A percentile compares a stretch with the other conserved stretches of the same genome.
Evolutionary conservation across 1,140 invertebrate genomes (phyloP).

Genomic region (Drosophila navojoa): DNA sequence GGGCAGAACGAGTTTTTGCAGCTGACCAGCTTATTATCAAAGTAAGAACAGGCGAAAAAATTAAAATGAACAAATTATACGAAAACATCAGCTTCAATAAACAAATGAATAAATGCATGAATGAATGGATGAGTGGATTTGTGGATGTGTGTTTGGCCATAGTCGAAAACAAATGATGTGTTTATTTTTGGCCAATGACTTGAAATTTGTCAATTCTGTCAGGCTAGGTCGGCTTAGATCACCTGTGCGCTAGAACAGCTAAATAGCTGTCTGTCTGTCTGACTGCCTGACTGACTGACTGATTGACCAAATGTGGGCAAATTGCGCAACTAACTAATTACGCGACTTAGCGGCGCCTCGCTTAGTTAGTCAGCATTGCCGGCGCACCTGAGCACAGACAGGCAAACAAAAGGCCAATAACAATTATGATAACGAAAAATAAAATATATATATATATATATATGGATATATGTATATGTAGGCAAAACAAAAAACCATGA

Average conservation of each 20-base stretch:
- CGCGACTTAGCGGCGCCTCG: constrained; percentile 49
- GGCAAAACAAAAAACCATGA: constrained; percentile 41
- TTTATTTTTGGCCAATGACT: constrained; percentile 52
- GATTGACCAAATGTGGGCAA: constrained; percentile 48
- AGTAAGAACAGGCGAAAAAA: not conserved
- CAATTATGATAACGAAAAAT: constrained; percentile 42
- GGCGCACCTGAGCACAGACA: not conserved
- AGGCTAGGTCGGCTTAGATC: constrained; percentile 57
- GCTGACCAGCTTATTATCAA: constrained; percentile 22
- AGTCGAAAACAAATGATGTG: constrained; percentile 22
- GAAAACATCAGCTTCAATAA: constrained; percentile 30
- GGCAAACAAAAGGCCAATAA: constrained; percentile 30
- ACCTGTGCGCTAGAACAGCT: constrained; percentile 18
- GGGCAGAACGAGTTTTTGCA: constrained; percentile 32
- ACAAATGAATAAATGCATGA: constrained; percentile 18
- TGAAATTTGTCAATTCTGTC: constrained; percentile 44
- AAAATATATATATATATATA: no score
- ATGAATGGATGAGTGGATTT: not conserved
- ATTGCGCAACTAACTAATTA: constrained; percentile 72
- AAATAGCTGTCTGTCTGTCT: constrained; percentile 1
- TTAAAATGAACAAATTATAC: constrained; percentile 16
- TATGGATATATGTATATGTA: not conserved
- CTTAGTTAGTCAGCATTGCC: constrained; percentile 59
- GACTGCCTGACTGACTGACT: constrained; percentile 10
- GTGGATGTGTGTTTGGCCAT: not conserved